Evolutionary conservation across 2,797 vertebrate species (phyloP).

Genomic region (Percopsis omiscomaycus): DNA sequence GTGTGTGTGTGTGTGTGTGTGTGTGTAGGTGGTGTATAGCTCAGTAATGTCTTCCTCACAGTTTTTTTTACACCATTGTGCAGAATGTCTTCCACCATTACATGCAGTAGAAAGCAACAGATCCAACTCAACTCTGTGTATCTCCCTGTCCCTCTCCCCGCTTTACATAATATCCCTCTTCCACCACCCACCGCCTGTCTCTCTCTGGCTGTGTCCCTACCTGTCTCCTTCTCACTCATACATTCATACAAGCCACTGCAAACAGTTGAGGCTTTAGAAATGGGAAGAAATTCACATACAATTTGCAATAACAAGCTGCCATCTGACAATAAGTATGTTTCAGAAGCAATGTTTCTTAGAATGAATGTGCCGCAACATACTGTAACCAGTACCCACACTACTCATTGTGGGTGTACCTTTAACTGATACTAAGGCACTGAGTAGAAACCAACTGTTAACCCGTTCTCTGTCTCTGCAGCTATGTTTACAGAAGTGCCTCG

Average conservation of each 20-base stretch:
- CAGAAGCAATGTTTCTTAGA: too few species aligned
- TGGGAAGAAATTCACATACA: too few species aligned
- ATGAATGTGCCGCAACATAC: too few species aligned
- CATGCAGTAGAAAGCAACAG: neutral
- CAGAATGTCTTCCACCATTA: neutral
- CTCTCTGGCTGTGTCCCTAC: neutral
- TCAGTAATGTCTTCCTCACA: neutral
- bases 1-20: neutral
- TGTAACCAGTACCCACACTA: too few species aligned
- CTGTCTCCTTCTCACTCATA: neutral
- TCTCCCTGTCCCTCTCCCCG: neutral
- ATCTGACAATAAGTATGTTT: too few species aligned
- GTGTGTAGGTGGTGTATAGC: neutral
- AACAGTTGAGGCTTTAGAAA: neutral
- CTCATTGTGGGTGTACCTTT: too few species aligned
- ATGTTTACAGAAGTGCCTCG: slow-evolving; percentile 96
- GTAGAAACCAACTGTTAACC: slow-evolving; percentile 1
- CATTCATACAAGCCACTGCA: neutral
- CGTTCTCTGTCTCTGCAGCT: slow-evolving; percentile 71
- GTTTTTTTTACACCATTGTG: neutral
- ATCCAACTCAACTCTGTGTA: neutral
- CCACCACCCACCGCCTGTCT: neutral
- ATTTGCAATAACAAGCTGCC: too few species aligned
- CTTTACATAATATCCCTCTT: neutral
- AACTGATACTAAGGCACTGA: neutral